These are phyloP conservation scores for Lottia scabra DNA, from an alignment of 2,888 invertebrate species.

Conservation along the genomic window DNA sequence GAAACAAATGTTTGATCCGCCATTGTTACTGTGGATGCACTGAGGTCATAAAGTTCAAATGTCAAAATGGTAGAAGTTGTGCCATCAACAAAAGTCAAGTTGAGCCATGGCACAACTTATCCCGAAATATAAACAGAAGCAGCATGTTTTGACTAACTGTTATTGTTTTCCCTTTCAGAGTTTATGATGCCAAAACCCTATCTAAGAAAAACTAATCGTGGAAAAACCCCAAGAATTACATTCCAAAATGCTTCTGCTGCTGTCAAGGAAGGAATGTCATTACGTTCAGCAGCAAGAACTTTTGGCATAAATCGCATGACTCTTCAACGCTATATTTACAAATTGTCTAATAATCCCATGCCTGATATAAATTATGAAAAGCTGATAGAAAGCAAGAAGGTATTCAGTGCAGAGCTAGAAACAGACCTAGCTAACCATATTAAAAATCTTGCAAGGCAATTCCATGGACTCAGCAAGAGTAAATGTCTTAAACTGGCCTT, in stretches of 20 bases:
- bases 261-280: background rate
- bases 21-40: too few species aligned
- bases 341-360: background rate
- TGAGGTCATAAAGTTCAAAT: too few species aligned
- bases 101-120: too few species aligned
- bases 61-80: too few species aligned
- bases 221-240: background rate
- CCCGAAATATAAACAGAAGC: too few species aligned
- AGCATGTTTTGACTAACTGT: too few species aligned
- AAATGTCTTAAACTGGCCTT: constrained; percentile 5
- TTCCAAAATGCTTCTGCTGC: background rate
- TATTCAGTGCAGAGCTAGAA: constrained; percentile 16
- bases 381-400: background rate
- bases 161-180: background rate
- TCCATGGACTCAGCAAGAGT: constrained; percentile 14
- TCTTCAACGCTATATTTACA: constrained; percentile 9
- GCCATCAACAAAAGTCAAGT: too few species aligned
- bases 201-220: background rate
- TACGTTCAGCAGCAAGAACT: constrained; percentile 9
- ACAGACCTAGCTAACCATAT: constrained; percentile 17
- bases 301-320: constrained; percentile 14
- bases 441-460: constrained; percentile 8
- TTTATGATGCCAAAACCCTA: background rate
- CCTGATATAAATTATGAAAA: background rate
- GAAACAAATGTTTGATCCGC: too few species aligned